These are phyloP conservation scores for Drosophila burlai DNA, from an alignment of 1,140 invertebrate species.

Conservation along the genomic window DNA sequence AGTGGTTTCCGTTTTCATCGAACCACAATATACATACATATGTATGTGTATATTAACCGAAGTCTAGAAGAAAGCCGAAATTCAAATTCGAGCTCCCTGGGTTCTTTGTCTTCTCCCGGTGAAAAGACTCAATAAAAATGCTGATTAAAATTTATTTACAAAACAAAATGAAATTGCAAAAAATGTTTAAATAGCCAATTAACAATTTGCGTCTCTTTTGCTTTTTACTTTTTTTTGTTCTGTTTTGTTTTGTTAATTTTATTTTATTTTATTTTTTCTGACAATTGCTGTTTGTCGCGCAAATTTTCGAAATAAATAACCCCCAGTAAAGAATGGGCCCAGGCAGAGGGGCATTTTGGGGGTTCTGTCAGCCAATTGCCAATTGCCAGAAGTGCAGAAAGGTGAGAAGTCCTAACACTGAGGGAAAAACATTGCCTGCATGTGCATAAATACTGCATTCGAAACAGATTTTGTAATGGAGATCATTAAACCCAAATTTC, in stretches of 20 bases:
- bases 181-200: constrained; percentile 76
- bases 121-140: constrained; percentile 34
- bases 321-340: background rate
- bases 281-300: constrained; percentile 33
- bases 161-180: constrained; percentile 55
- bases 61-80: constrained; percentile 24
- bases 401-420: constrained; percentile 43
- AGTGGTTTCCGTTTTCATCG: background rate
- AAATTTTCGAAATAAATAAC: constrained; percentile 44
- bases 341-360: background rate
- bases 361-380: constrained; percentile 12
- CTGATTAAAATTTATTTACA: constrained; percentile 53
- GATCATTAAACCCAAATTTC: background rate
- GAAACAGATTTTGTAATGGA: background rate
- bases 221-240: constrained; percentile 12
- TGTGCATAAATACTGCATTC: background rate
- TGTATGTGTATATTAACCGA: background rate
- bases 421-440: background rate
- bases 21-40: too few species aligned
- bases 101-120: constrained; percentile 33
- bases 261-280: constrained; percentile 4
- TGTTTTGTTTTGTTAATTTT: constrained; percentile 28
- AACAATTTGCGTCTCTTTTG: constrained; percentile 70
- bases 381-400: constrained; percentile 46
- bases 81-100: constrained; percentile 13